Conservation (phyloP, 92 coral and sea anemone species). For the Desmophyllum pertusum region DNA sequence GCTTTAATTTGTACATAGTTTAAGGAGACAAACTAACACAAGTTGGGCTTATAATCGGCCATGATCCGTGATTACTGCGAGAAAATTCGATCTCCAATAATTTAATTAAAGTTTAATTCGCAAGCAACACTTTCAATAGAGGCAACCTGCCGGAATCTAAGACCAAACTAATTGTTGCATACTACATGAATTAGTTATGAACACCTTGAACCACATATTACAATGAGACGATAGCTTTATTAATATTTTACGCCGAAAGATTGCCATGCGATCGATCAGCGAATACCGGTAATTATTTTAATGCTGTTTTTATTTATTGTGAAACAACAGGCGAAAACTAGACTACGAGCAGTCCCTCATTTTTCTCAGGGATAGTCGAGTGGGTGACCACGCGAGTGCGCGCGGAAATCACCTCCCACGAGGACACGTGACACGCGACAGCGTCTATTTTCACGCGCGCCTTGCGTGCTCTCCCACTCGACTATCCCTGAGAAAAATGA, state of each 20-base stretch:
- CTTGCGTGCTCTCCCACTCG: no score
- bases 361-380: no score
- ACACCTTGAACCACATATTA: conserved; percentile 1
- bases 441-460: no score
- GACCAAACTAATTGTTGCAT: neutral
- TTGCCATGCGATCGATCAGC: neutral
- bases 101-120: neutral
- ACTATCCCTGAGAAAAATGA: no score
- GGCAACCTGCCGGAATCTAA: neutral
- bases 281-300: neutral
- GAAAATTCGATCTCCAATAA: neutral
- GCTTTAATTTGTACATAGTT: neutral
- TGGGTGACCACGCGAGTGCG: no score
- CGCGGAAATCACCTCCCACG: no score
- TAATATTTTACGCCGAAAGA: neutral
- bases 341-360: no score
- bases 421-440: no score
- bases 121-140: neutral
- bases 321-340: neutral
- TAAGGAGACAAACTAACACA: neutral
- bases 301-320: neutral
- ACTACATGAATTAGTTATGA: neutral
- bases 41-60: neutral
- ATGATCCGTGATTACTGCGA: neutral
- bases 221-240: neutral